These are phyloP conservation scores for Perodicticus potto DNA, from an alignment of 2,797 vertebrate genomes.

Conservation along the genomic window DNA sequence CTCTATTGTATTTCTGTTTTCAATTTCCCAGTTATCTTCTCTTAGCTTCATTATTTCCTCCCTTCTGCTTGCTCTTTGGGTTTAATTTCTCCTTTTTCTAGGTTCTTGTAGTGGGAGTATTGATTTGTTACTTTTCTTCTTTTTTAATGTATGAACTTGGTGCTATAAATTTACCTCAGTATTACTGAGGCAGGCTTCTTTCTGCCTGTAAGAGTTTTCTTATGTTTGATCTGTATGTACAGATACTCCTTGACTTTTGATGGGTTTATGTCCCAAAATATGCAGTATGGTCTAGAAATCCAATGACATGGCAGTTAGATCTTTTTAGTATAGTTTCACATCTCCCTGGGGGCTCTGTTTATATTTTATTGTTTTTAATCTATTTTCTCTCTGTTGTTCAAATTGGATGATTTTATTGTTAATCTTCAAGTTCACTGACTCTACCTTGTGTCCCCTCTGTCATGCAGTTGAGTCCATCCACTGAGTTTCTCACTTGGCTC, in stretches of 20 bases:
- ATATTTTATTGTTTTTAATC: not conserved
- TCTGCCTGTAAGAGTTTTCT: too few relatives aligned
- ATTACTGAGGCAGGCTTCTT: too few relatives aligned
- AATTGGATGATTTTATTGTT: not conserved
- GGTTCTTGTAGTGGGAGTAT: not conserved
- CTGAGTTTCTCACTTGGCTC: not conserved
- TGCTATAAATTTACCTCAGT: not conserved
- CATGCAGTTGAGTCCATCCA: not conserved
- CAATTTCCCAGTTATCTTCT: not conserved
- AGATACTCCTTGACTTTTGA: too few relatives aligned
- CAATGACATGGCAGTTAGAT: not conserved
- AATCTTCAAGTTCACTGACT: not conserved
- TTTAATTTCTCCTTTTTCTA: not conserved
- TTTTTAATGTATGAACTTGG: not conserved
- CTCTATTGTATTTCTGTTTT: not conserved
- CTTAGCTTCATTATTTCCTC: not conserved
- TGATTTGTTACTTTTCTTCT: not conserved
- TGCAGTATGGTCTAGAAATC: not conserved
- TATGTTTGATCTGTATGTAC: too few relatives aligned
- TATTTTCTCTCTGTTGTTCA: not conserved
- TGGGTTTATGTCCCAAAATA: too few relatives aligned
- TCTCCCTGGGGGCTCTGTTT: not conserved
- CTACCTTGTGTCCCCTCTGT: not conserved
- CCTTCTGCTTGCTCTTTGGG: not conserved
- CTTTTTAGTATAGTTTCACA: not conserved